These are phyloP conservation scores for Ceratina japonica DNA, from an alignment of 1,140 invertebrate genomes.

Conservation along the genomic window DNA sequence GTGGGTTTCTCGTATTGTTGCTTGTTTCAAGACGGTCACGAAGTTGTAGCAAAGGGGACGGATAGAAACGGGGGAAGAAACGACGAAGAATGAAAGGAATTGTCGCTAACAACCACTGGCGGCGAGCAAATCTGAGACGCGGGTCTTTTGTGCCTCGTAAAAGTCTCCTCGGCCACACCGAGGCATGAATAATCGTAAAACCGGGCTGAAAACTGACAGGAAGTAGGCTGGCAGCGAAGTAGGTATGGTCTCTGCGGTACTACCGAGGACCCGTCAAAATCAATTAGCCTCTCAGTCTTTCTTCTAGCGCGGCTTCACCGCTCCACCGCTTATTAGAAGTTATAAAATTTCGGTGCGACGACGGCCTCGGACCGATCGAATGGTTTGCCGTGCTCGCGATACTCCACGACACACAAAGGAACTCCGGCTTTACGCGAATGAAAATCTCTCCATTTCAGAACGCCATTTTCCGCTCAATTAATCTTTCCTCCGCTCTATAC, in stretches of 20 bases:
- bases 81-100: constrained; percentile 62
- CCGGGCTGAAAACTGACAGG: constrained; percentile 64
- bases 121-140: constrained; percentile 63
- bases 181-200: constrained; percentile 69
- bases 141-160: constrained; percentile 70
- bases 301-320: constrained; percentile 57
- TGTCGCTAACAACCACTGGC: constrained; percentile 68
- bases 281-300: constrained; percentile 65
- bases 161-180: constrained; percentile 66
- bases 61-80: constrained; percentile 53
- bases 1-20: constrained; percentile 10
- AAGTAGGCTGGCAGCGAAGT: constrained; percentile 62
- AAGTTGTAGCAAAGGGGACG: constrained; percentile 20
- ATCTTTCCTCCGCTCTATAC: background rate
- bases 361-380: constrained; percentile 51
- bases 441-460: constrained; percentile 7
- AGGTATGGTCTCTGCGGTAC: constrained; percentile 57
- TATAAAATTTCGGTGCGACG: constrained; percentile 66
- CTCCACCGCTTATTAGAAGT: constrained; percentile 67
- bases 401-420: constrained; percentile 3
- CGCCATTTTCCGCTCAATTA: background rate
- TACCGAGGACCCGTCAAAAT: constrained; percentile 67
- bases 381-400: constrained; percentile 30
- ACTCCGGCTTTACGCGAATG: background rate
- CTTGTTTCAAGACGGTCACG: constrained; percentile 13